These are phyloP conservation scores for Emydocephalus ijimae DNA, from an alignment of 2,113 vertebrate species.

Conservation along the genomic window DNA sequence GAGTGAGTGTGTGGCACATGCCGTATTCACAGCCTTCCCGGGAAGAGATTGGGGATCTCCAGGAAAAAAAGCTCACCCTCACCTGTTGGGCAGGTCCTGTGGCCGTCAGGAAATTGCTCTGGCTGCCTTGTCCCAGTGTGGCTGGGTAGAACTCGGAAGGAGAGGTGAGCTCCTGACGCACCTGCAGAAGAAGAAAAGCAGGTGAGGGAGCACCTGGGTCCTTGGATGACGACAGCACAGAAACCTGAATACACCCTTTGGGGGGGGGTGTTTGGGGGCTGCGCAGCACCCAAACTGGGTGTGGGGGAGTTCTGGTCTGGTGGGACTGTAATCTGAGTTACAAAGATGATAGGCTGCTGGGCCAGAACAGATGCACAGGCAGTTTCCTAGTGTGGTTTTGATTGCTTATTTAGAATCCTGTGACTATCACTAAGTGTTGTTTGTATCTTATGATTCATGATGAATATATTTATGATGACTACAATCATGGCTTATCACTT, in stretches of 20 bases:
- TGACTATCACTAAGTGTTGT: too few species aligned
- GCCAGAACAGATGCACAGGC: background rate
- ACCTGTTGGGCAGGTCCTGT: slow-evolving; percentile 62
- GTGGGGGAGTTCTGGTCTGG: background rate
- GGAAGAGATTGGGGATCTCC: background rate
- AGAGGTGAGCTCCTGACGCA: slow-evolving; percentile 66
- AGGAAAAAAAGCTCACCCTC: background rate
- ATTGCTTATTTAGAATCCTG: too few species aligned
- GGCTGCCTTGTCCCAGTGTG: slow-evolving; percentile 62
- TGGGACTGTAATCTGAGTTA: background rate
- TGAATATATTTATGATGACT: too few species aligned
- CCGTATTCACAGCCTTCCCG: background rate
- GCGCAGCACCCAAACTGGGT: background rate
- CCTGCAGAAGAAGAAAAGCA: slow-evolving; percentile 26
- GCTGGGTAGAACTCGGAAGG: slow-evolving; percentile 67
- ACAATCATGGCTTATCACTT: too few species aligned
- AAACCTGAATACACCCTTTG: background rate
- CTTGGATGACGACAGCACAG: background rate
- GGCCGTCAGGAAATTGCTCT: slow-evolving; percentile 62
- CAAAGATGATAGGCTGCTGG: background rate
- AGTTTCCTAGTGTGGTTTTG: too few species aligned
- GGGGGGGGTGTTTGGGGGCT: background rate
- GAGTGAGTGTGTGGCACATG: rapidly evolving
- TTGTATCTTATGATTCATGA: too few species aligned
- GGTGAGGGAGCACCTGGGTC: background rate